Conservation (phyloP, 2,797 vertebrate genomes). For the Sebastes taczanowskii region DNA sequence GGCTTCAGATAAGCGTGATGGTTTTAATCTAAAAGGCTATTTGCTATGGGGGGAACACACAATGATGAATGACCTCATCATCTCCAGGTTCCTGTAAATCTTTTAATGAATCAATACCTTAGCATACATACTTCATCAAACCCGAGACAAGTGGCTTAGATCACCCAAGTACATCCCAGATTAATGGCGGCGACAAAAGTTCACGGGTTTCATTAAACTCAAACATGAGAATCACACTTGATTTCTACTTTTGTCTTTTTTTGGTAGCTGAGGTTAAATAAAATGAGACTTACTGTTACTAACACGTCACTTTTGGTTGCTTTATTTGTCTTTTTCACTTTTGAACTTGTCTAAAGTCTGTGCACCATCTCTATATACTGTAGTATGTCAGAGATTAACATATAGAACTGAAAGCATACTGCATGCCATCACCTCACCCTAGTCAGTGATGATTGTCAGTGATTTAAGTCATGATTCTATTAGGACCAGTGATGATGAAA, state of each 20-base stretch:
- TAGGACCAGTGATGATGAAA: too few relatives aligned
- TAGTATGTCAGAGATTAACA: background rate
- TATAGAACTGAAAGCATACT: background rate
- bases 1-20: slow-evolving; percentile 43
- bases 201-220: slow-evolving; percentile 36
- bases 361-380: background rate
- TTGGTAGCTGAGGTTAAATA: background rate
- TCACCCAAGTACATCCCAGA: slow-evolving; percentile 37
- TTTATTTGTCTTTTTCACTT: background rate
- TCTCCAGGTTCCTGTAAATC: slow-evolving; percentile 66
- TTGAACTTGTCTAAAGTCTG: background rate
- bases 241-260: background rate
- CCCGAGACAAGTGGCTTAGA: slow-evolving; percentile 41
- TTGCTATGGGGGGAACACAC: slow-evolving; percentile 41
- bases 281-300: background rate
- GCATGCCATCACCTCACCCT: background rate
- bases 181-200: slow-evolving; percentile 44
- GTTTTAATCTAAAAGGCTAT: slow-evolving; percentile 64
- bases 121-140: slow-evolving; percentile 55
- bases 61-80: slow-evolving; percentile 68
- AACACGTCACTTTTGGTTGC: background rate
- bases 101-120: slow-evolving; percentile 69
- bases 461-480: too few relatives aligned
- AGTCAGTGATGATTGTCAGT: too few relatives aligned
- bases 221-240: slow-evolving; percentile 10